Evolutionary conservation across 2,888 invertebrate genomes (phyloP).

Genomic region (Cheilosia urbana): DNA sequence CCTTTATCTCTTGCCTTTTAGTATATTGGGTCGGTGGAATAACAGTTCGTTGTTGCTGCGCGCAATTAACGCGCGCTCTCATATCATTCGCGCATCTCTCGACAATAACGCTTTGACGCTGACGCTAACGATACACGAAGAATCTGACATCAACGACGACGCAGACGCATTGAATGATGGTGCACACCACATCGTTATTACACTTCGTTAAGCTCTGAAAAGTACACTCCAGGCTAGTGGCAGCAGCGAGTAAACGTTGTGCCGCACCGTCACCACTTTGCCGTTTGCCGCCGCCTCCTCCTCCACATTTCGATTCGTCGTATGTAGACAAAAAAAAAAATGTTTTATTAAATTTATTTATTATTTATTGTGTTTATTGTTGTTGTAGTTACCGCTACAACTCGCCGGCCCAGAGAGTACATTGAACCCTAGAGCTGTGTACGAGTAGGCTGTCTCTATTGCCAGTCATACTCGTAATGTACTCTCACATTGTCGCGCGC

Average conservation of each 20-base stretch:
- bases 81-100: conserved; percentile 35
- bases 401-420: conserved; percentile 36
- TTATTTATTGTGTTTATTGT: conserved; percentile 51
- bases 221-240: conserved; percentile 17
- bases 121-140: conserved; percentile 21
- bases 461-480: neutral
- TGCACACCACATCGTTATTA: conserved; percentile 56
- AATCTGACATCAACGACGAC: conserved; percentile 21
- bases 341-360: conserved; percentile 72
- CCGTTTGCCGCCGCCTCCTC: neutral
- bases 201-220: conserved; percentile 73
- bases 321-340: conserved; percentile 26
- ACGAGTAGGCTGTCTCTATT: neutral
- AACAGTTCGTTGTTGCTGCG: conserved; percentile 33
- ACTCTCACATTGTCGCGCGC: conserved; percentile 38
- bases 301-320: neutral
- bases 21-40: neutral
- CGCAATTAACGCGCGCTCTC: conserved; percentile 45
- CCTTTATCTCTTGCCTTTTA: conserved; percentile 3
- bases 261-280: neutral
- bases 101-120: conserved; percentile 24
- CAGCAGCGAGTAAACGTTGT: neutral
- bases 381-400: conserved; percentile 36
- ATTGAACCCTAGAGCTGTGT: conserved; percentile 42
- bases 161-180: conserved; percentile 52